Percentiles rank a stretch among this genome's conserved stretches.
These are phyloP conservation scores for Temnothorax rugatulus DNA, from an alignment of 2,888 invertebrate genomes.

Conservation along the genomic window DNA sequence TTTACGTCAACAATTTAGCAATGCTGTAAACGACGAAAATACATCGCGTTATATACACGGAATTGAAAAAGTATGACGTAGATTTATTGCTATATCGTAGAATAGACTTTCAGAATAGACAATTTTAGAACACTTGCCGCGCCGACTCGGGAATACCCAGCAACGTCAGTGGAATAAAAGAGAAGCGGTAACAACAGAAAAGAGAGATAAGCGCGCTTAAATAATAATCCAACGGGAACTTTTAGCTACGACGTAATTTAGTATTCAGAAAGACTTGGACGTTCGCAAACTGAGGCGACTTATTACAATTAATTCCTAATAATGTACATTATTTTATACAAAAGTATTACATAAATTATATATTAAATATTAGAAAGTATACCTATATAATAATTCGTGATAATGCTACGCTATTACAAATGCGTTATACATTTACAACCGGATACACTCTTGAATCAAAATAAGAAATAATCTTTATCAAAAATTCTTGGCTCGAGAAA, in stretches of 20 bases:
- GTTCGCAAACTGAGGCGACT: not conserved
- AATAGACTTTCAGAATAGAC: not conserved
- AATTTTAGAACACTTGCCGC: not conserved
- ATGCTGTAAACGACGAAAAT: not conserved
- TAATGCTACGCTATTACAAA: not conserved
- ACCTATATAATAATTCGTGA: not conserved
- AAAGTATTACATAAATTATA: not conserved
- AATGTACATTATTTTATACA: not conserved
- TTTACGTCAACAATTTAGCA: not conserved
- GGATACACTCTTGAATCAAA: not conserved
- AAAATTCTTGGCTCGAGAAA: not conserved
- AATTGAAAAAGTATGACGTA: not conserved
- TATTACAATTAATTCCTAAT: not conserved
- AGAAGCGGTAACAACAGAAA: not conserved
- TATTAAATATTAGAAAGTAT: not conserved
- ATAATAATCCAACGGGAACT: not conserved
- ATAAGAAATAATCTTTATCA: not conserved
- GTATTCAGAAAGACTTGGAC: not conserved
- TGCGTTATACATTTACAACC: not conserved
- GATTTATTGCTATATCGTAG: not conserved
- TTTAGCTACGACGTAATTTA: not conserved
- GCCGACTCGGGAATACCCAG: not conserved
- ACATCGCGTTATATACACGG: not conserved
- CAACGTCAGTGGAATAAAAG: not conserved
- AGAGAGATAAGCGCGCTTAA: not conserved